These are phyloP conservation scores for Tenthredo distinguenda DNA, from an alignment of 2,888 invertebrate genomes.

Conservation along the genomic window DNA sequence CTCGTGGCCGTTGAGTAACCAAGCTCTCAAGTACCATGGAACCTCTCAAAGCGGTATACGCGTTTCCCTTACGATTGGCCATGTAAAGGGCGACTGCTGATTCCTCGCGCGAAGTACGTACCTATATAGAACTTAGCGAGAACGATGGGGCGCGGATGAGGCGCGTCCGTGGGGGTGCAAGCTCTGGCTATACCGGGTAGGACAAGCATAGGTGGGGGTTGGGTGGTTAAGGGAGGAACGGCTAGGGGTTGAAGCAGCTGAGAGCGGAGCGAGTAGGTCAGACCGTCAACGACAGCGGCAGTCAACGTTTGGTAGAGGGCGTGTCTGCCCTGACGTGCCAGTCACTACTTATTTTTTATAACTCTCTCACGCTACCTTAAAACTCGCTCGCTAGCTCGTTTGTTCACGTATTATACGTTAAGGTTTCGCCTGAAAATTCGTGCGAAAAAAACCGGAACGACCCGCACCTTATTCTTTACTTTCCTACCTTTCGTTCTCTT, in stretches of 20 bases:
- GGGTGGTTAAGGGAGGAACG: slow-evolving; percentile 56
- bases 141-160: slow-evolving; percentile 55
- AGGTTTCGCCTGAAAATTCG: neutral
- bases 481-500: neutral
- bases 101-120: slow-evolving; percentile 20
- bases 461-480: neutral
- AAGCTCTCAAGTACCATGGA: neutral
- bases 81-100: slow-evolving; percentile 36
- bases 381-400: slow-evolving; percentile 26
- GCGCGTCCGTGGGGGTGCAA: slow-evolving; percentile 56
- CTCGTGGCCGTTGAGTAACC: slow-evolving; percentile 4
- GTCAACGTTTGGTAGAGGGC: slow-evolving; percentile 72
- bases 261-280: slow-evolving; percentile 76
- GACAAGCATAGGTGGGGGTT: slow-evolving; percentile 56
- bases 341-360: slow-evolving; percentile 49
- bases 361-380: slow-evolving; percentile 39
- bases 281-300: slow-evolving; percentile 72
- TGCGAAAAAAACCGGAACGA: neutral
- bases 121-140: slow-evolving; percentile 48
- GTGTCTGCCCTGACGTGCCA: slow-evolving; percentile 54
- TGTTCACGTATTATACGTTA: slow-evolving; percentile 1
- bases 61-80: slow-evolving; percentile 24
- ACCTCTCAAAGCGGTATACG: slow-evolving; percentile 32
- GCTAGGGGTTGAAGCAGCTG: slow-evolving; percentile 75
- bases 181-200: slow-evolving; percentile 56